Base-by-base conservation (phyloP, 2,888 invertebrate genomes). In the Dyspetes luteomarginatus region DNA sequence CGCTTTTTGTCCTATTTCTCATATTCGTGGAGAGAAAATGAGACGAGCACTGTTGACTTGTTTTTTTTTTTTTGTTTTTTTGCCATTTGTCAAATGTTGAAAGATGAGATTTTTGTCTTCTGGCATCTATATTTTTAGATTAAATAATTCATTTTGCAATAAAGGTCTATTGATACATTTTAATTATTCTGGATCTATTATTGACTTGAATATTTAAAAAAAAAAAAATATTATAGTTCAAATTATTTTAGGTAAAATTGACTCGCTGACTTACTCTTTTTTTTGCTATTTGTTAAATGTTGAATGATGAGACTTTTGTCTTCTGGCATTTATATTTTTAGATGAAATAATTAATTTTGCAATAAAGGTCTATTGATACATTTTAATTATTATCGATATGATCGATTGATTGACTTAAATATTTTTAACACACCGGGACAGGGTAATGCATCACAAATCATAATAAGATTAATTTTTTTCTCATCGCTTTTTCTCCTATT, bases 391-490 rank as follows among this genome's bases (percentile, higher is more conserved):
- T 3, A 12, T 12, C 3, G 28, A 0, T 48, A 15, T 56, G 36
- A n/a, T n/a, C n/a, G n/a, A n/a, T n/a, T 48, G 48, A 58, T 50
- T 4, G 24, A 58, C 9, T 48, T 19, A 58, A 36, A n/a, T n/a
- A n/a, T n/a, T n/a, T n/a, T n/a, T n/a, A n/a, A n/a, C n/a, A n/a
- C n/a, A n/a, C n/a, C n/a, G n/a, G n/a, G 86, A 87, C 41, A 83
- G 83, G 89, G 89, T 90, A 89, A 88, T 85, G 43, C 50, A 67
- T 64, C 22, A 65, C 28, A 52, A n/a, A 67, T 68, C 30, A 78
- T 56, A 52, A 75, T 71, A 52, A 26, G 22, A 58, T 58, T 30
- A 50, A 58, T 73, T 43, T 43, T 36, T 36, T 36, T 2, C 17
- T 41, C 52, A 9, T 41, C 45, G 12, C 12, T 24, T 9, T 19